Evolutionary conservation across 2,888 invertebrate genomes (phyloP).

Genomic region (Caenorhabditis angaria): DNA sequence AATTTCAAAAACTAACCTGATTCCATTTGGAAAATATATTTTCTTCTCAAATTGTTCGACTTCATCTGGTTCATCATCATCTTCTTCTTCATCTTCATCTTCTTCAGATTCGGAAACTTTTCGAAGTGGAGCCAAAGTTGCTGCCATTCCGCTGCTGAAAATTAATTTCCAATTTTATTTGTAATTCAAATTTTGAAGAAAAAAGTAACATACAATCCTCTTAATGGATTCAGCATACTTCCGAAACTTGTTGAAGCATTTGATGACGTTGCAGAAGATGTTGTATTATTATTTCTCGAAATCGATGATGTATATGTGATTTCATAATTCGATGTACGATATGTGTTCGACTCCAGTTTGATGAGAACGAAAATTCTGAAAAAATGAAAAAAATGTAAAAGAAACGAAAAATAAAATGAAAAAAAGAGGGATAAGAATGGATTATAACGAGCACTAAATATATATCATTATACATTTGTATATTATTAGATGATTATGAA

Average conservation of each 20-base stretch:
- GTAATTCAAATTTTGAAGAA: not conserved
- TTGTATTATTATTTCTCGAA: not conserved
- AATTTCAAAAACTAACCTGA: not conserved
- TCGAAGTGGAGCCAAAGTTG: conserved; percentile 6
- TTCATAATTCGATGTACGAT: conserved; percentile 6
- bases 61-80: not conserved
- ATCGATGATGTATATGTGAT: conserved; percentile 1
- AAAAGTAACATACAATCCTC: not conserved
- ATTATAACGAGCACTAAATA: not conserved
- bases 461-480: not conserved
- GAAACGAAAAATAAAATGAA: not conserved
- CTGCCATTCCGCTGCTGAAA: conserved; percentile 4
- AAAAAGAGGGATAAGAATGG: not conserved
- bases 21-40: not conserved
- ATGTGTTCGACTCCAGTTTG: conserved; percentile 10
- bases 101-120: not conserved
- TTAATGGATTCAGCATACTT: not conserved
- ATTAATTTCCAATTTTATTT: not conserved
- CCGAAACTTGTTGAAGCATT: not conserved
- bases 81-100: not conserved
- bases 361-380: not conserved
- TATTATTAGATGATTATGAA: conserved; percentile 1
- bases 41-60: conserved; percentile 2
- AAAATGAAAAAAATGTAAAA: not conserved
- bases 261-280: too few relatives aligned